Evolutionary conservation across 2,113 vertebrate genomes (phyloP).

Genomic region (Semicossyphus pulcher): DNA sequence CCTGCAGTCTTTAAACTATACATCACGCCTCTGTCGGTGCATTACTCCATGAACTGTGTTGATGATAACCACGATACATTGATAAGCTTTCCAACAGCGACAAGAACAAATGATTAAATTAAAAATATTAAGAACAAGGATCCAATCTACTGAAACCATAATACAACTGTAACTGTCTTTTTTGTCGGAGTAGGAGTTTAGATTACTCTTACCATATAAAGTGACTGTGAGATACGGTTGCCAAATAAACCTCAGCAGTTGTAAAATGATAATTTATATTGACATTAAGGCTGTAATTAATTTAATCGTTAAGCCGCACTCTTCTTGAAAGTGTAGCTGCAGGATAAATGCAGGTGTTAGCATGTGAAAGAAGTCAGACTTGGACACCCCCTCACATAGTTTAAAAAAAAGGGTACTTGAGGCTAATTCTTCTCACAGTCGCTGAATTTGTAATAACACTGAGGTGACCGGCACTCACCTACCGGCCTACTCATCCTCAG

Average conservation of each 20-base stretch:
- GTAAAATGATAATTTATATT: conserved; percentile 2
- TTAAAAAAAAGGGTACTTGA: not conserved
- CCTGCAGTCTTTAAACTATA: not conserved
- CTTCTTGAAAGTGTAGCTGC: conserved; percentile 3
- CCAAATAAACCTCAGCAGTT: not conserved
- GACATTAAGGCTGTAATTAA: not conserved
- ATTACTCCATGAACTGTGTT: no score
- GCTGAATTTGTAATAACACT: not conserved
- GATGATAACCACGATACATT: not conserved
- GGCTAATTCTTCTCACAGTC: conserved; percentile 12
- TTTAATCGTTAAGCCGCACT: not conserved
- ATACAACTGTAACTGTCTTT: not conserved
- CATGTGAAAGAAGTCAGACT: conserved; percentile 18
- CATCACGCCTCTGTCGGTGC: fast-evolving
- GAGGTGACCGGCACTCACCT: conserved; percentile 12
- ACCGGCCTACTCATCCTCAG: conserved; percentile 37
- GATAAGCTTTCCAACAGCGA: not conserved
- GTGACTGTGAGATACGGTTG: no score
- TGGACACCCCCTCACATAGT: conserved; percentile 1
- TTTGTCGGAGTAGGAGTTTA: not conserved
- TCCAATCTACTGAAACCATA: no score
- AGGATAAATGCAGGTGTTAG: not conserved
- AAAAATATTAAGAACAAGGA: not conserved
- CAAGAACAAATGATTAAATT: not conserved
- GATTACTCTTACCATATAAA: no score